phyloP scores from a whole-genome alignment of 2,113 vertebrate species.

The Hipposideros armiger region DNA sequence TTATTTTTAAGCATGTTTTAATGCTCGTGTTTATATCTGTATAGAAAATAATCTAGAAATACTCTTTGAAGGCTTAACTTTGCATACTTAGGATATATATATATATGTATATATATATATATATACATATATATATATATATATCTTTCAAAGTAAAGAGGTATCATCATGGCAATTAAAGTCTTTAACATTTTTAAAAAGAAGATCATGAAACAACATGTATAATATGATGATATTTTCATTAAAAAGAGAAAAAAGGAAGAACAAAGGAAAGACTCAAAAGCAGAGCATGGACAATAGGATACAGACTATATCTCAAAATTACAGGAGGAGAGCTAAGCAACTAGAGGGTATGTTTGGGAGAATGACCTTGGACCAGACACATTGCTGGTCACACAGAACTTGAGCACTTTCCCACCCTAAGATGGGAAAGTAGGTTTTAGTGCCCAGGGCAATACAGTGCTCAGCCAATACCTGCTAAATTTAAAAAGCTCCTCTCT shows the following conservation, averaged over 20 bases:
- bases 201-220: not conserved
- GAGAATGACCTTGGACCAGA: not conserved
- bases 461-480: not conserved
- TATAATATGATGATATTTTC: not conserved
- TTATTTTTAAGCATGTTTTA: not conserved
- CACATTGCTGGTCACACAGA: not conserved
- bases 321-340: not conserved
- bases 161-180: not conserved
- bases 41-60: not conserved
- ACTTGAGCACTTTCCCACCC: no score
- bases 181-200: not conserved
- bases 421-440: not conserved
- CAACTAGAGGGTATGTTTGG: not conserved
- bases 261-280: not conserved
- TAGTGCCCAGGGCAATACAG: not conserved
- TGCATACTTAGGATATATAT: not conserved
- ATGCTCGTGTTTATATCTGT: not conserved
- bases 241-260: not conserved
- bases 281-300: not conserved
- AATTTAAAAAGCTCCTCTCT: constrained; percentile 29
- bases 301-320: not conserved
- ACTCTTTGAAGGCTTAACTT: constrained; percentile 3
- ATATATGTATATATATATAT: not conserved
- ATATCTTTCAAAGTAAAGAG: not conserved
- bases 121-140: no score